These are phyloP conservation scores for Rhineura floridana DNA, from an alignment of 2,113 vertebrate genomes.

Conservation along the genomic window DNA sequence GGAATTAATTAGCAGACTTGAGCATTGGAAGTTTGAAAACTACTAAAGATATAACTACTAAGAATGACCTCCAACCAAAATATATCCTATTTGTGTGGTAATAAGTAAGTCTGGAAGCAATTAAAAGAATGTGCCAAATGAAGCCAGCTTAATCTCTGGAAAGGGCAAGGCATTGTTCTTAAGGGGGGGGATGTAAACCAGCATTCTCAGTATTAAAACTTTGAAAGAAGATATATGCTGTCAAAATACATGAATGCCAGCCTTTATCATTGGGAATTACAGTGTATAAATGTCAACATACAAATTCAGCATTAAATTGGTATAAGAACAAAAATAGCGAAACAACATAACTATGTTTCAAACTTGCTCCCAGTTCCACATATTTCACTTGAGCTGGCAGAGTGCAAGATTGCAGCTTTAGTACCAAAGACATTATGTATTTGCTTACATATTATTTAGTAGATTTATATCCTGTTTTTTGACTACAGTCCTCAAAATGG, in stretches of 20 bases:
- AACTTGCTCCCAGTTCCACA: background rate
- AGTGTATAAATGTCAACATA: background rate
- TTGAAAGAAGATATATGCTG: background rate
- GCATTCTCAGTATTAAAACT: background rate
- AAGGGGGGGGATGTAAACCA: background rate
- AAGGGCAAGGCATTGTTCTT: background rate
- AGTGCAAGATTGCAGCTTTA: no score
- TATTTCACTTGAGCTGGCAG: background rate
- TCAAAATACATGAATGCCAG: background rate
- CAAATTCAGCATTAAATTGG: background rate
- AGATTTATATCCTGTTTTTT: background rate
- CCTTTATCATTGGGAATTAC: background rate
- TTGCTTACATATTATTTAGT: background rate
- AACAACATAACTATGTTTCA: no score
- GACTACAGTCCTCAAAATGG: background rate
- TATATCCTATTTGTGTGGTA: background rate
- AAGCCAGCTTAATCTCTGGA: background rate
- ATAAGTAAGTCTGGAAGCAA: background rate
- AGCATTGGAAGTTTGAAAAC: background rate
- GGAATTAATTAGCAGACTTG: background rate
- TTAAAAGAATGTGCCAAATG: background rate
- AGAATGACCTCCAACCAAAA: background rate
- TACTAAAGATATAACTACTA: background rate
- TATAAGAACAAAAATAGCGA: background rate
- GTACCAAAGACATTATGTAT: background rate